Conservation (phyloP, 2,888 invertebrate genomes). For the Drosophila testacea region DNA sequence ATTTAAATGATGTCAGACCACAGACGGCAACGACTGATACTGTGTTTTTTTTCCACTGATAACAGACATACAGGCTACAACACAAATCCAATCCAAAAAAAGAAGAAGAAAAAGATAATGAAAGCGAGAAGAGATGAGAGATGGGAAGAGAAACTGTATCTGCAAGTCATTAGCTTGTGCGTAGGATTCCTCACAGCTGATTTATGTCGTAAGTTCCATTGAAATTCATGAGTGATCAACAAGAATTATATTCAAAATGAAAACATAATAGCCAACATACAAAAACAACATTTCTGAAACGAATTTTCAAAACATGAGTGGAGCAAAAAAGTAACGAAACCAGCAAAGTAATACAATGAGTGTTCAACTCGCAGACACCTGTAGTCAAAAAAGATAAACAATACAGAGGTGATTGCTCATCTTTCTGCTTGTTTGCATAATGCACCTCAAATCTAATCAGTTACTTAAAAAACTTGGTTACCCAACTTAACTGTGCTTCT, state of each 20-base stretch:
- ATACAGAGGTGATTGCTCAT: no score
- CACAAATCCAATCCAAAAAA: background rate
- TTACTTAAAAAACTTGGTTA: no score
- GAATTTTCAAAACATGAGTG: constrained; percentile 34
- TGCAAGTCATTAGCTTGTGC: constrained; percentile 55
- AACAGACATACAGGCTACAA: constrained; percentile 15
- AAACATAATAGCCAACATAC: constrained; percentile 56
- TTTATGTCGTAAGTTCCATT: constrained; percentile 77
- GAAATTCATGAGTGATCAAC: constrained; percentile 70
- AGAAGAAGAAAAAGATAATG: background rate
- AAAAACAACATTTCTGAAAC: constrained; percentile 28
- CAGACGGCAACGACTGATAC: constrained; percentile 36
- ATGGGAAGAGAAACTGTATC: constrained; percentile 22
- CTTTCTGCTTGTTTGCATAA: no score
- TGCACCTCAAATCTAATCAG: no score
- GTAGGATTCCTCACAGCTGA: constrained; percentile 63
- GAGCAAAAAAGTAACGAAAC: constrained; percentile 24
- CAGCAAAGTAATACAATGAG: background rate
- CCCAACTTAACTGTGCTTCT: no score
- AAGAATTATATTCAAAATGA: constrained; percentile 59
- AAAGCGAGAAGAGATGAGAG: background rate
- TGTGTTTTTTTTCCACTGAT: constrained; percentile 9
- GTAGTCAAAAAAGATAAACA: background rate
- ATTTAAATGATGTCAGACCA: constrained; percentile 55
- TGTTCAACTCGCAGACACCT: constrained; percentile 23